Conservation (phyloP, 2,797 vertebrate species). For the Australoheros facetus region DNA sequence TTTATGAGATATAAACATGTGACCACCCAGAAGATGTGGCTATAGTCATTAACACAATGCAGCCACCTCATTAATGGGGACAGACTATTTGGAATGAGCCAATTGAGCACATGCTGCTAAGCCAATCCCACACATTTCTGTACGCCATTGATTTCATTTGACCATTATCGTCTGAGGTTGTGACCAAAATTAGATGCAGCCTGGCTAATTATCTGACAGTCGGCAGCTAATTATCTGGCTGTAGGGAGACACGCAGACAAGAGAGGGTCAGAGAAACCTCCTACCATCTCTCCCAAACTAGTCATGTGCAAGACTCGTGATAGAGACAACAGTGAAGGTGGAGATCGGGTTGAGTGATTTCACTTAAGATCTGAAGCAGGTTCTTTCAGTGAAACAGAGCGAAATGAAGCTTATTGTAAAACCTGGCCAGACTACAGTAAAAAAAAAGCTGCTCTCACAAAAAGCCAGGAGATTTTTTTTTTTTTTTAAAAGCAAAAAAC, state of each 20-base stretch:
- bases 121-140: constrained; percentile 70
- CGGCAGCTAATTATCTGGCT: constrained; percentile 73
- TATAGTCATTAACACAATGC: constrained; percentile 51
- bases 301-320: constrained; percentile 27
- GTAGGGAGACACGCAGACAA: constrained; percentile 43
- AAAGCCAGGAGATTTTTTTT: background rate
- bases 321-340: constrained; percentile 29
- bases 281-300: constrained; percentile 25
- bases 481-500: background rate
- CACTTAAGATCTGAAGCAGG: constrained; percentile 48
- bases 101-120: constrained; percentile 67
- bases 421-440: constrained; percentile 30
- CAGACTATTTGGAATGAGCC: constrained; percentile 58
- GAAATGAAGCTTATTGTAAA: constrained; percentile 39
- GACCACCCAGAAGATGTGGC: constrained; percentile 28
- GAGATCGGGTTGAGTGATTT: constrained; percentile 39
- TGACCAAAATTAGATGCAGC: constrained; percentile 77
- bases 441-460: background rate
- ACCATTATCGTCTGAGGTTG: constrained; percentile 75
- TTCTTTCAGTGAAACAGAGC: constrained; percentile 15
- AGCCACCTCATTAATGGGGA: constrained; percentile 53
- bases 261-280: constrained; percentile 37
- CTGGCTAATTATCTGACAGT: constrained; percentile 77
- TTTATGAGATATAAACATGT: constrained; percentile 41
- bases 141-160: constrained; percentile 73